Evolutionary conservation across 2,888 invertebrate species (phyloP), one percentile per base, ranked within the genome.

Genomic region (Cryptocephalus moraei): DNA sequence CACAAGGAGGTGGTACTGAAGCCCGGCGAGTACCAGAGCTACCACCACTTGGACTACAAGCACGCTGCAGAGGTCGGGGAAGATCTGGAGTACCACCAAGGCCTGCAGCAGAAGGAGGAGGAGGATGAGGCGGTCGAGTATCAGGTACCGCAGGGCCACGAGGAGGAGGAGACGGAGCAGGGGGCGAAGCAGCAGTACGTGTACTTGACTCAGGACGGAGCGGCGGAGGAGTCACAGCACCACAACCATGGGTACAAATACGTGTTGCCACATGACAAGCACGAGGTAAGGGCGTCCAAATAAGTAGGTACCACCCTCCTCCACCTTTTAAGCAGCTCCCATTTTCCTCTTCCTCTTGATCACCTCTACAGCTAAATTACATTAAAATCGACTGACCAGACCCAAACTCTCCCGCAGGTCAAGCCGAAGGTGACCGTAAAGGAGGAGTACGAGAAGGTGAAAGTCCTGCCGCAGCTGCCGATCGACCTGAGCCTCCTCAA

Each of bases 401-500:
- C 22, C 6, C 22, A 22, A 22, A 36, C 11, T 36, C 36, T 6
- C 6, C 11, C 11, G 4, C 36, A 36, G 36, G 49, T 45, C 39
- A 43, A 33, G 47, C 48, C 11, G 34, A 49, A 8, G 41, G 12
- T 33, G 46, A 34, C 10, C 33, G 31, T 44, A 46, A 42, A 22
- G n/a, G 45, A 44, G 41, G 33, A 36, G 32, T 47, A 48, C 40
- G 12, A 41, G 22, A 47, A 48, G 12, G 36, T 36, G 9, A 13
- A 22, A 38, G 33, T 33, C 8, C 8, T 41, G 3, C 43, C 49
- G 1, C 41, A 44, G 8, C 47, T 63, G 33, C 65, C 67, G 8
- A 47, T 65, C 8, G 62, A 64, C 47, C 49, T 65, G 41, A 62
- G 53, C 45, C 14, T 62, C 8, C 44, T 65, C 1, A 59, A 60